These are phyloP conservation scores for Pteria penguin DNA, from an alignment of 2,888 invertebrate species.

Conservation along the genomic window DNA sequence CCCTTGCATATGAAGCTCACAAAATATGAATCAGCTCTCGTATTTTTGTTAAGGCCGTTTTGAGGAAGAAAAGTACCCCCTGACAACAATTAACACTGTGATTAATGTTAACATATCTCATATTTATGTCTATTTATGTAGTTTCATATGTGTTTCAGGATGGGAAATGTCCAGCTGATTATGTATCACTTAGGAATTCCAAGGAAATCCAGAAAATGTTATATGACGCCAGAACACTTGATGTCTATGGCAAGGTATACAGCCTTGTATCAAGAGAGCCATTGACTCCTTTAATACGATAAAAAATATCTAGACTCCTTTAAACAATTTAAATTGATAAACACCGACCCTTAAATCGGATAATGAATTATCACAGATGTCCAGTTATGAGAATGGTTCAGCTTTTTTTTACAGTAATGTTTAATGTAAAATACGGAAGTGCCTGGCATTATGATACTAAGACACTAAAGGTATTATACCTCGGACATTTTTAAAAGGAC, in stretches of 20 bases:
- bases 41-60: no score
- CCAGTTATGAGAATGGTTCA: no score
- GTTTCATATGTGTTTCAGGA: constrained; percentile 52
- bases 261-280: no score
- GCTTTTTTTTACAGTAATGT: no score
- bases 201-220: constrained; percentile 59
- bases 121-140: no score
- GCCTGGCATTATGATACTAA: no score
- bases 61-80: no score
- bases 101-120: no score
- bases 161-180: constrained; percentile 64
- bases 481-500: no score
- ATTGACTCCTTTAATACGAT: neutral
- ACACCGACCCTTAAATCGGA: neutral
- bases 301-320: neutral
- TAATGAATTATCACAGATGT: neutral
- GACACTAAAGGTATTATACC: no score
- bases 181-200: constrained; percentile 51
- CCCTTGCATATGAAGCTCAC: neutral
- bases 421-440: no score
- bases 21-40: neutral
- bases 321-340: neutral
- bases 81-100: no score
- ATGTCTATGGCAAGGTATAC: constrained; percentile 64
- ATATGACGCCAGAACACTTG: constrained; percentile 65